A percentile compares a stretch with the other conserved stretches of the same genome.
Evolutionary conservation across 2,888 invertebrate genomes (phyloP).

Genomic region (Apodemia mormo): DNA sequence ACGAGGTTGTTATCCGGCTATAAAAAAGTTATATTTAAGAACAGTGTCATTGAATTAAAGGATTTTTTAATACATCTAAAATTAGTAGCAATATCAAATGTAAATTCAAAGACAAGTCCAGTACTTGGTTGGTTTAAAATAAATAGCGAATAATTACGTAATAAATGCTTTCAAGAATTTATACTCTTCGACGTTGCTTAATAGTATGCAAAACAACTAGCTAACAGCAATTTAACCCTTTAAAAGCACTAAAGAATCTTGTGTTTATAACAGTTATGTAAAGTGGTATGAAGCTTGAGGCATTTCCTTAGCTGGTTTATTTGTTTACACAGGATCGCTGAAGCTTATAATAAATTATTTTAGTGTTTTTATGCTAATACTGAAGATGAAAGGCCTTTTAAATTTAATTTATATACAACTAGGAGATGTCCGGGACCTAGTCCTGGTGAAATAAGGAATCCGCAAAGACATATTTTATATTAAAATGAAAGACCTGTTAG

Average conservation of each 20-base stretch:
- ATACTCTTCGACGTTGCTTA: constrained; percentile 23
- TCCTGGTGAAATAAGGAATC: too few species aligned
- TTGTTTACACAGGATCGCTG: constrained; percentile 21
- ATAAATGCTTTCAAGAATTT: constrained; percentile 11
- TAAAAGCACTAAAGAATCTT: constrained; percentile 31
- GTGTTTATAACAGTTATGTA: constrained; percentile 27
- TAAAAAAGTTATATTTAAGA: too few species aligned
- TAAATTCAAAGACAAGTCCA: background rate
- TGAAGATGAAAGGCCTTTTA: too few species aligned
- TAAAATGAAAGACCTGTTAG: too few species aligned
- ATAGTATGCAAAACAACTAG: constrained; percentile 31
- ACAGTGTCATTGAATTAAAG: too few species aligned
- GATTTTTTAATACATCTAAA: too few species aligned
- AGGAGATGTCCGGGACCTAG: too few species aligned
- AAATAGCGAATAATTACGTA: constrained; percentile 13
- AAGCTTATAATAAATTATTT: too few species aligned
- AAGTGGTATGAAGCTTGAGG: constrained; percentile 25
- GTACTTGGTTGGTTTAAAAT: background rate
- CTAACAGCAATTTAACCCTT: constrained; percentile 29
- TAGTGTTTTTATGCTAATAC: too few species aligned
- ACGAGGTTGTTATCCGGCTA: too few species aligned
- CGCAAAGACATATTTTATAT: too few species aligned
- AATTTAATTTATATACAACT: too few species aligned
- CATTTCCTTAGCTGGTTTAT: constrained; percentile 21
- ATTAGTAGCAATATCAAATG: background rate